Evolutionary conservation across 2,797 vertebrate species (phyloP), one percentile per base, ranked within the genome.

Genomic region (Pogoniulus pusillus): DNA sequence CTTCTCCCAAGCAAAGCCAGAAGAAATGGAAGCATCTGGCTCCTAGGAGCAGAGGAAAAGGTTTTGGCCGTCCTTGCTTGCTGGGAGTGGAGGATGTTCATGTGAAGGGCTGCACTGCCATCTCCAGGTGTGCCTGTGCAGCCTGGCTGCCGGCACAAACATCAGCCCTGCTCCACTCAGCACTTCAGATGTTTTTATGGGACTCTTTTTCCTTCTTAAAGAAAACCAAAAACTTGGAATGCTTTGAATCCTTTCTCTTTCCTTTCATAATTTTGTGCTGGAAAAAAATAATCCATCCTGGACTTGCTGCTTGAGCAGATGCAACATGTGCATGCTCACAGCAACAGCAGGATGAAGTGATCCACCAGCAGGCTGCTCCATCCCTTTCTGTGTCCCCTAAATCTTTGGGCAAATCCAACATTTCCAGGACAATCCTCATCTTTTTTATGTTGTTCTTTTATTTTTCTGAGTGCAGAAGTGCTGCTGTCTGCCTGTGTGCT

Each of bases 91-190:
- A 55, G 6, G 7, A 6, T 55, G 12, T 63, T 22, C 49, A 90
- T 94, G 18, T 6, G 62, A 89, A 96, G 94, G 71, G 32, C 82
- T 97, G 80, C 96, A 91, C 89, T 97, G 95, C 96, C 97, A 97
- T 74, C 97, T 96, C 83, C 91, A 94, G 97, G 92, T 37, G 80
- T 60, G 49, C n/a, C 62, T 10, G 55, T 39, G 19, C 49, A 84
- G 82, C 49, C 57, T 3, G 1, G 12, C 55, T 27, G 16, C 47
- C 23, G 64, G 30, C 71, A 57, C 70, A 11, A 3, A 0, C 20
- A 26, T 5, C 54, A 8, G 6, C 63, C 22, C 16, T 1, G 0
- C 2, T 18, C 12, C 12, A 54, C 60, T 30, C 57, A 13, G 4
- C 26, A 12, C 12, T 10, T 5, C 6, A 32, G 34, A 20, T 17